Evolutionary conservation across 2,888 invertebrate genomes (phyloP), one percentile per base, ranked within the genome.

Genomic region (Lathronympha strigana): DNA sequence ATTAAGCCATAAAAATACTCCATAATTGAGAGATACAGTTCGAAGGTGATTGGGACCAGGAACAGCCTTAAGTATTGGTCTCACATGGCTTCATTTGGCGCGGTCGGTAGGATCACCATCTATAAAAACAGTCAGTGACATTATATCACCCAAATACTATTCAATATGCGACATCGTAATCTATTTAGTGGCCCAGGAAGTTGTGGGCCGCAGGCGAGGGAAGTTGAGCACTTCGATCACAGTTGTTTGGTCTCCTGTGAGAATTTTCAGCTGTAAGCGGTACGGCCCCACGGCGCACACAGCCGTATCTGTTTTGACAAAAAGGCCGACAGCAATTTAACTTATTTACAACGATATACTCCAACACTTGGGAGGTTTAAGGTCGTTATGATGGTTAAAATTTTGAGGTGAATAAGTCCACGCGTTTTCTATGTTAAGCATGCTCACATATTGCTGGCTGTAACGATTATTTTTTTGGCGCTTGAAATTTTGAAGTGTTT

Each of bases 221-320:
- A 49, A 68, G 71, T 79, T 71, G 74, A 76, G 74, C 74, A 73
- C 72, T 76, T 78, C 72, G 76, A 78, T 79, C 76, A 76, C 76
- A 76, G 75, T 77, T 76, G 75, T 73, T 73, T 61, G 66, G 68
- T 67, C 70, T 72, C 73, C 54, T 21, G 68, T 62, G 73, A 67
- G 63, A 60, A 67, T 66, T 67, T 66, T 66, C 67, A 58, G 67
- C 58, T 67, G 62, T 67, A 67, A 68, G 66, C 68, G 64, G 68
- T 67, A 55, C 53, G 57, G 53, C 50, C 62, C 57, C 54, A 23
- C 36, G 66, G 54, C 47, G 25, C 63, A 60, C 13, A 33, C 25
- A 25, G 40, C 28, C 33, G 45, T 61, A 54, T 63, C 62, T 60
- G 54, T 66, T 66, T 66, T 60, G 62, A 60, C 49, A 64, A 47